phyloP scores from a whole-genome alignment of 2,888 invertebrate species.

The Amorpha juglandis region DNA sequence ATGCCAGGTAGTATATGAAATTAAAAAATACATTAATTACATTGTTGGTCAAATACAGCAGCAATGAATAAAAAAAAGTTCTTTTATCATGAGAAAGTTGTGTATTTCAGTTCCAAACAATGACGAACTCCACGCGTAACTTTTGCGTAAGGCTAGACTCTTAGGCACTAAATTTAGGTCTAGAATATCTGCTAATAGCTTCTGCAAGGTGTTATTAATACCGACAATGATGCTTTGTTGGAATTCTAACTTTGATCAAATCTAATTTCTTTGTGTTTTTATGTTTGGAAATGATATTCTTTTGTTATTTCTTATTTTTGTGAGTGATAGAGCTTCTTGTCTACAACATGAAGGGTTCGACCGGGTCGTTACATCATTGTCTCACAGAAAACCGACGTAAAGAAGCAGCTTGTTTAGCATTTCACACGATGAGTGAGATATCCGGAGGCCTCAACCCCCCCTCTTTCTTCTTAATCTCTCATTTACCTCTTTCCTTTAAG shows the following conservation, averaged over 20 bases:
- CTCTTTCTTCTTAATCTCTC: too few relatives aligned
- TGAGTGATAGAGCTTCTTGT: too few relatives aligned
- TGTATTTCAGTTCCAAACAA: not conserved
- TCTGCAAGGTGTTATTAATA: slow-evolving; percentile 11
- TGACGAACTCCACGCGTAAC: slow-evolving; percentile 6
- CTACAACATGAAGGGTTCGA: too few relatives aligned
- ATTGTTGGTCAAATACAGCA: not conserved
- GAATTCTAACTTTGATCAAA: not conserved
- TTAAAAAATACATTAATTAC: too few relatives aligned
- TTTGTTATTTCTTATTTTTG: not conserved
- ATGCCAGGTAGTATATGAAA: too few relatives aligned
- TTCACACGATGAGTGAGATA: too few relatives aligned
- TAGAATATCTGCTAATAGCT: slow-evolving; percentile 20
- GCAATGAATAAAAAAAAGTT: not conserved
- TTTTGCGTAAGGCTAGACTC: slow-evolving; percentile 14
- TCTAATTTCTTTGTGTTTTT: not conserved
- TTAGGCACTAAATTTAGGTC: slow-evolving; percentile 20
- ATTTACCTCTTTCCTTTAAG: too few relatives aligned
- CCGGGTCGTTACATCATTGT: too few relatives aligned
- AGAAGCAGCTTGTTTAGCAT: too few relatives aligned
- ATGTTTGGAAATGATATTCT: not conserved
- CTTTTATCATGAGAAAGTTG: not conserved
- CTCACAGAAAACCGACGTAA: too few relatives aligned
- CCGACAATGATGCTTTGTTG: slow-evolving; percentile 14
- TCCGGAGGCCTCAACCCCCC: too few relatives aligned